Conservation (phyloP, 1,140 invertebrate species). For the Bombyx mori region ASM3026992v2 NC_085111.1:7524001-7524500, state of each 20-base stretch:
- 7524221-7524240: conserved; percentile 91
- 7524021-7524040: conserved; percentile 43
- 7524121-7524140: conserved; percentile 96
- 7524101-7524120: conserved; percentile 89
- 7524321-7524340: too few relatives aligned
- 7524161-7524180: conserved; percentile 99
- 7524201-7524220: conserved; percentile 95
- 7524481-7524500: too few relatives aligned
- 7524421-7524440: too few relatives aligned
- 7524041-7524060: conserved; percentile 96
- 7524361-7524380: too few relatives aligned
- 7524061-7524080: conserved; percentile 98
- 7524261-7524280: conserved; percentile 1
- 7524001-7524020: too few relatives aligned
- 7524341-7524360: too few relatives aligned
- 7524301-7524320: too few relatives aligned
- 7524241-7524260: conserved; percentile 86
- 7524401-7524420: too few relatives aligned
- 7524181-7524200: conserved; percentile 98
- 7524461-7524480: too few relatives aligned
- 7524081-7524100: conserved; percentile 99
- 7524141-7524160: conserved; percentile 97
- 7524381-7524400: too few relatives aligned
- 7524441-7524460: too few relatives aligned
- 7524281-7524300: neutral